Evolutionary conservation across 2,888 invertebrate species (phyloP), one percentile per base, ranked within the genome.

Genomic region (Drosophila kanekoi): DNA sequence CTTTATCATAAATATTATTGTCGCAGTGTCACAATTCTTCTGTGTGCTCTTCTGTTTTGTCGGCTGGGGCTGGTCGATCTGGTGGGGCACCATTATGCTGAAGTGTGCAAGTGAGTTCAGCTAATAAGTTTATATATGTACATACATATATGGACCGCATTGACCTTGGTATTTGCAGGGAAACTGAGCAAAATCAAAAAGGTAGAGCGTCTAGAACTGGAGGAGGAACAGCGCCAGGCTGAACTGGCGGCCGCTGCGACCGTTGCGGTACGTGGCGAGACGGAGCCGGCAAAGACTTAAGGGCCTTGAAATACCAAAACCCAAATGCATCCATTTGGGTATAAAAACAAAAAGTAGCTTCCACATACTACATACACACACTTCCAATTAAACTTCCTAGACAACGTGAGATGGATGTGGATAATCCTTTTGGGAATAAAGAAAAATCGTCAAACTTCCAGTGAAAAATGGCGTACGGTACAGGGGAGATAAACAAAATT

Each of bases 1-100:
- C 2, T 94, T 98, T 81, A 94, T 98, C 75, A 96, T 98, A 68
- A 97, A 98, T 93, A 93, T 96, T 37, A 93, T 97, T 78, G 97
- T 98, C 62, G 98, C 98, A 0, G 93, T 96, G 60, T 95, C 97
- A 16, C 99, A 99, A 93, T 93, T 97, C 85, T 98, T 98, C 93
- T 98, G 98, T 23, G 96, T 98, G 56, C 94, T 98, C 57, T 98
- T 99, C 93, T 96, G 98, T 89, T 94, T 98, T 56, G 98, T 97
- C 41, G 97, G 99, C 16, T 99, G 98, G 98, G 98, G 98, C 80
- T 99, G 99, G 99, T 97, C 98, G 68, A 96, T 99, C 74, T 98
- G 98, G 95, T 99, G 99, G 99, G 99, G 98, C 3, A 95, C 98
- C 77, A 96, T 97, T 89, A 96, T 98, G 96, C 93, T 98, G 72